Conservation (phyloP, 2,113 vertebrate genomes). For the Chlamydotis undulata region DNA sequence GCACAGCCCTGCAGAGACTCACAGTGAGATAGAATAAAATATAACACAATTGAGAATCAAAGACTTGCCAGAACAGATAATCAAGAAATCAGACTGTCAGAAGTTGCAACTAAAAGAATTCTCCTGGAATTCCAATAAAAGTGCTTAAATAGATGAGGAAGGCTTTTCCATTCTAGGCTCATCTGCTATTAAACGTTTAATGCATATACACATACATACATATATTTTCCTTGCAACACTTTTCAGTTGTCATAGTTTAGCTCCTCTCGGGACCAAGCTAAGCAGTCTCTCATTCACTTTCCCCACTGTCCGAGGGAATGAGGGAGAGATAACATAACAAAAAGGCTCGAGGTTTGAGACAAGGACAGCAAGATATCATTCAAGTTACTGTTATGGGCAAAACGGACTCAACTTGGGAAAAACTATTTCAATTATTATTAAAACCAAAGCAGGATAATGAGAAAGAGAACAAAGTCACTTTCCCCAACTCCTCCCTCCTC, state of each 20-base stretch:
- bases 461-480: too few relatives aligned
- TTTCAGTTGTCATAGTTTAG: background rate
- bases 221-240: background rate
- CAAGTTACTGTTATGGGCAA: too few relatives aligned
- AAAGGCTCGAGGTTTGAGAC: too few relatives aligned
- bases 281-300: too few relatives aligned
- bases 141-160: conserved; percentile 12
- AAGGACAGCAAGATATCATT: too few relatives aligned
- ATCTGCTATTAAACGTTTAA: background rate
- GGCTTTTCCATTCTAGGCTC: background rate
- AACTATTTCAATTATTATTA: too few relatives aligned
- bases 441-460: too few relatives aligned
- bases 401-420: too few relatives aligned
- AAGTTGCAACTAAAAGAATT: background rate
- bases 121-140: conserved; percentile 6
- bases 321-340: too few relatives aligned
- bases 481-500: too few relatives aligned
- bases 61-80: conserved; percentile 31
- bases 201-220: background rate
- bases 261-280: too few relatives aligned
- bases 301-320: too few relatives aligned
- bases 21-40: background rate
- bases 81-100: conserved; percentile 6
- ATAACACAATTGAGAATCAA: conserved; percentile 24
- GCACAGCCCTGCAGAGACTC: background rate